phyloP scores from a whole-genome alignment of 2,888 invertebrate genomes.

The Oligia strigilis region DNA sequence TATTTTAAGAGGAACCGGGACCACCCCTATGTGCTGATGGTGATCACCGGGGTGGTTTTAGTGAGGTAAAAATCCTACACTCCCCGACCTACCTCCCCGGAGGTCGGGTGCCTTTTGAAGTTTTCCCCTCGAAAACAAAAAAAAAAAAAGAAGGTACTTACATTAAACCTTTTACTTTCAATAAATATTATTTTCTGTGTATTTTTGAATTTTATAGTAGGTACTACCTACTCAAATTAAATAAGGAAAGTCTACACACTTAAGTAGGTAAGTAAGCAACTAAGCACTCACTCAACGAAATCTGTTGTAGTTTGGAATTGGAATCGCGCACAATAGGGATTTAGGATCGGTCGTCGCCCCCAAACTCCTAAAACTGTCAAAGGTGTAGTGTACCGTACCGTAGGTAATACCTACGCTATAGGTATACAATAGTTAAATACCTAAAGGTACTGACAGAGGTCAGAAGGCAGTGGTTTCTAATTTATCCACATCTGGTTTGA shows the following conservation, averaged over 20 bases:
- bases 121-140: too few relatives aligned
- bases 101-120: too few relatives aligned
- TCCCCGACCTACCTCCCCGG: too few relatives aligned
- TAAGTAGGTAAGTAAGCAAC: not conserved
- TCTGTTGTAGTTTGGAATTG: slow-evolving; percentile 52
- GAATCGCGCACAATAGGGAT: slow-evolving; percentile 45
- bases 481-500: not conserved
- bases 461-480: not conserved
- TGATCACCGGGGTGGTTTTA: too few relatives aligned
- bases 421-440: not conserved
- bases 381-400: slow-evolving; percentile 18
- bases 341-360: slow-evolving; percentile 23
- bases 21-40: too few relatives aligned
- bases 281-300: slow-evolving; percentile 2
- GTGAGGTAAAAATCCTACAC: too few relatives aligned
- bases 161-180: not conserved
- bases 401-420: slow-evolving; percentile 1
- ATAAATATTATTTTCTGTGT: not conserved
- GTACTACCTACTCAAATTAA: not conserved
- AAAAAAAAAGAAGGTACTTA: too few relatives aligned
- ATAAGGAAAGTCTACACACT: not conserved
- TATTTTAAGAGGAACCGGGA: too few relatives aligned
- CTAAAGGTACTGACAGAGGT: slow-evolving; percentile 20
- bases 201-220: not conserved
- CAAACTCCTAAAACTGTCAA: slow-evolving; percentile 38